Evolutionary conservation across 2,888 invertebrate species (phyloP), one percentile per base, ranked within the genome.

Genomic region (Chesias legatella): DNA sequence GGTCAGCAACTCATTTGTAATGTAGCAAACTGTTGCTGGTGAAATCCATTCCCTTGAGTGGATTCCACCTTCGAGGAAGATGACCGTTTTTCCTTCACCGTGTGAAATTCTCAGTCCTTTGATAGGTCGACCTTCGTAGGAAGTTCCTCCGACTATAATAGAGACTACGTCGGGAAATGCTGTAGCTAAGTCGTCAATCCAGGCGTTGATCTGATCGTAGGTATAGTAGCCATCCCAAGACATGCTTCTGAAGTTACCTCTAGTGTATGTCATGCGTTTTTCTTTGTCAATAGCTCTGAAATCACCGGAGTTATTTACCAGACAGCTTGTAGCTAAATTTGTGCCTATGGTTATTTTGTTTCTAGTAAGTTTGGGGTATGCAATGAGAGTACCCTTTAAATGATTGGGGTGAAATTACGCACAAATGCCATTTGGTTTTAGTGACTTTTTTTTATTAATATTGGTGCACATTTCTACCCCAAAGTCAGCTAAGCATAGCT

Each of bases 41-140:
- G 91, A 83, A 26, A 93, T 92, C 93, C 93, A 95, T 79, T 95
- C 95, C 33, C 95, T 90, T 0, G 93, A 91, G 69, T 94, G 94
- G 42, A 94, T 92, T 6, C 90, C 90, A 30, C 85, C 82, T 74
- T 84, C 84, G 1, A 79, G 22, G 25, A 67, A 65, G 8, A 66
- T 62, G 24, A 70, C 67, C 5, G 71, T 79, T 89, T 67, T 53
- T 6, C 62, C 63, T 43, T 36, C 17, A 8, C 67, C 67, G 7
- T 64, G 61, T 0, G 67, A 67, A 31, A 59, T 75, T 56, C 89
- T 89, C 0, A 92, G 49, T 0, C 88, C 89, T 56, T 58, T 73
- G 7, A 89, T 82, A 23, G 66, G 48, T 41, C 81, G 67, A 0
- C 79, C 81, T 75, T 90, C 89, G 36, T 61, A 76, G 7, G 86